phyloP scores from a whole-genome alignment of 2,888 invertebrate species.

The Didymodactylos carnosus region DNA sequence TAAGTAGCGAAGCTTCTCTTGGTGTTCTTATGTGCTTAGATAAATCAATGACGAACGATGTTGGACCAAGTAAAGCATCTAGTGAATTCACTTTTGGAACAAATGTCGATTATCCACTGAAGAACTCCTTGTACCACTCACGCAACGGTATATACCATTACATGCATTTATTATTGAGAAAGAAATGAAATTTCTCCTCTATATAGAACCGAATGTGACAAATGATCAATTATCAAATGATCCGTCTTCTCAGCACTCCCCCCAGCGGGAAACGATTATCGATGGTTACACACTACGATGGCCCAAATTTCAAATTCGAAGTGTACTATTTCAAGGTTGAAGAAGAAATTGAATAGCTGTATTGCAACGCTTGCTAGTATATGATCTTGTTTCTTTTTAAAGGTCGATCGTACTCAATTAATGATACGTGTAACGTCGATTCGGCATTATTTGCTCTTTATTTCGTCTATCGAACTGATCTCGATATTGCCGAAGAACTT shows the following conservation, averaged over 20 bases:
- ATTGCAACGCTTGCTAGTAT: background rate
- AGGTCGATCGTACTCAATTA: too few species aligned
- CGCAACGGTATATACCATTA: background rate
- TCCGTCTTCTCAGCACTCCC: too few species aligned
- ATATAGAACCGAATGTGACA: background rate
- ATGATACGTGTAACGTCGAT: background rate
- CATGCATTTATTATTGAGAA: background rate
- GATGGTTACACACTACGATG: background rate
- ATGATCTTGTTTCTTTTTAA: too few species aligned
- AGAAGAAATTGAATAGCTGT: background rate
- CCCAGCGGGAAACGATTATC: background rate
- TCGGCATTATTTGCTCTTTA: background rate
- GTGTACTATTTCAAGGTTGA: background rate
- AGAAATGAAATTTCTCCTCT: background rate
- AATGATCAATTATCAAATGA: background rate
- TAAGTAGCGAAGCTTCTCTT: background rate
- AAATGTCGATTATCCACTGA: background rate
- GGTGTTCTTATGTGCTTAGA: background rate
- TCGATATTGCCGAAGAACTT: background rate
- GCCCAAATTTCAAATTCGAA: background rate
- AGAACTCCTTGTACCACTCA: background rate
- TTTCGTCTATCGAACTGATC: background rate
- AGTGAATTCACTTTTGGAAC: background rate
- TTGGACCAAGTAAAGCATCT: background rate
- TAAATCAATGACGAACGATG: background rate